phyloP scores from a whole-genome alignment of 1,140 invertebrate genomes.

The Mactra quadrangularis region DNA sequence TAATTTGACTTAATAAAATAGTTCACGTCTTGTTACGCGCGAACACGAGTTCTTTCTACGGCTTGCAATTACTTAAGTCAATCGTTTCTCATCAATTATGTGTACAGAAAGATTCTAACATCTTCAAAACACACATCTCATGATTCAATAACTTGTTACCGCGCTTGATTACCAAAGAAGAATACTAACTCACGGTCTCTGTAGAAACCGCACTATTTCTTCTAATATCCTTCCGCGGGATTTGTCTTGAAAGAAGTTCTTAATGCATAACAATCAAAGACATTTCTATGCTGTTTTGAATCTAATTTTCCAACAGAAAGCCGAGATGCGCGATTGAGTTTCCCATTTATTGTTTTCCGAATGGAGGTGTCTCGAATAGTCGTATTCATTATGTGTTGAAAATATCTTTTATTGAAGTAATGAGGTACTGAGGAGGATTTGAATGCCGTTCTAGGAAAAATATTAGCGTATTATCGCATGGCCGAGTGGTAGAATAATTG shows the following conservation, averaged over 20 bases:
- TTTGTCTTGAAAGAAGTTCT: constrained; percentile 35
- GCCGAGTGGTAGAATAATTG: constrained; percentile 58
- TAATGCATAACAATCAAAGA: constrained; percentile 25
- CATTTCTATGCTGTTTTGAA: constrained; percentile 59
- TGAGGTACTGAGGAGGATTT: constrained; percentile 55
- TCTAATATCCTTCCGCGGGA: constrained; percentile 48
- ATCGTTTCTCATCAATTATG: constrained; percentile 51
- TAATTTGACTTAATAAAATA: constrained; percentile 24
- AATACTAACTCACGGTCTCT: constrained; percentile 55
- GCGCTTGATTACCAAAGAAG: constrained; percentile 45
- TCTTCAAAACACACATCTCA: constrained; percentile 51
- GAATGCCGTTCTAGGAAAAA: constrained; percentile 50
- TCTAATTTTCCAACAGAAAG: constrained; percentile 62
- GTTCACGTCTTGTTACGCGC: constrained; percentile 38
- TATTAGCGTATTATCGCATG: constrained; percentile 63
- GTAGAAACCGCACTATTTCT: constrained; percentile 43
- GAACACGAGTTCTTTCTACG: neutral
- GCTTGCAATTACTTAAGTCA: constrained; percentile 49
- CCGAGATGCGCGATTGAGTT: constrained; percentile 49
- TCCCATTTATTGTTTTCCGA: constrained; percentile 55
- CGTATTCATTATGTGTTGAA: constrained; percentile 61
- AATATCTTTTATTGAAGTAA: constrained; percentile 63
- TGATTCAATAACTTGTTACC: constrained; percentile 52
- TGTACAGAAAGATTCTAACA: constrained; percentile 27
- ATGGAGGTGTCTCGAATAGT: constrained; percentile 24